Conservation (phyloP, 1,140 invertebrate species). For the Ooceraea biroi region DNA sequence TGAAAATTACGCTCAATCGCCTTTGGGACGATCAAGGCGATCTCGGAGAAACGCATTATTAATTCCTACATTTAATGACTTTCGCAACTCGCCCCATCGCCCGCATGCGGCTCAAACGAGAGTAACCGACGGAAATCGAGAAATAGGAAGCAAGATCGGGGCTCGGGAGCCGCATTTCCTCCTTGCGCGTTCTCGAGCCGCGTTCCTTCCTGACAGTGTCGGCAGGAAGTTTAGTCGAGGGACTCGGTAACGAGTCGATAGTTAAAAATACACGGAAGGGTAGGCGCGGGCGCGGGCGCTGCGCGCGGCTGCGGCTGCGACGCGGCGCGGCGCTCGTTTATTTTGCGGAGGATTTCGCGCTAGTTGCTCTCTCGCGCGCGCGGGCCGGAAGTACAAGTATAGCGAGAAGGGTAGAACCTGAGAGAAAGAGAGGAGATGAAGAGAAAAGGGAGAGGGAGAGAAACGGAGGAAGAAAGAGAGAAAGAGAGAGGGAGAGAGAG, state of each 20-base stretch:
- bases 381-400: constrained; percentile 82
- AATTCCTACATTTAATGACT: constrained; percentile 37
- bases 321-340: constrained; percentile 70
- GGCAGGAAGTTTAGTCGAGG: constrained; percentile 79
- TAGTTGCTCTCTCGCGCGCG: constrained; percentile 64
- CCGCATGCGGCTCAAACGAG: too few relatives aligned
- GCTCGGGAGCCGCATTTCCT: constrained; percentile 60
- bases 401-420: constrained; percentile 60
- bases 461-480: constrained; percentile 75
- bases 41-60: neutral
- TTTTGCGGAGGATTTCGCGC: constrained; percentile 80
- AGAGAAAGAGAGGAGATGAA: constrained; percentile 7
- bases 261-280: constrained; percentile 74
- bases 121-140: neutral
- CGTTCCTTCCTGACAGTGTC: constrained; percentile 69
- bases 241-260: constrained; percentile 74
- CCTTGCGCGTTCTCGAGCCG: constrained; percentile 59
- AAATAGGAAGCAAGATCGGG: constrained; percentile 11
- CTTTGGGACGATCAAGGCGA: neutral
- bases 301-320: constrained; percentile 21
- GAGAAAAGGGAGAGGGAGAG: constrained; percentile 72
- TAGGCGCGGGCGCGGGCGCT: constrained; percentile 17
- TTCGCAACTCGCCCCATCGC: neutral
- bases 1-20: constrained; percentile 23
- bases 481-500: constrained; percentile 78